A percentile compares a stretch with the other conserved stretches of the same genome.
phyloP scores from a whole-genome alignment of 2,113 vertebrate genomes.

The Antechinus flavipes region DNA sequence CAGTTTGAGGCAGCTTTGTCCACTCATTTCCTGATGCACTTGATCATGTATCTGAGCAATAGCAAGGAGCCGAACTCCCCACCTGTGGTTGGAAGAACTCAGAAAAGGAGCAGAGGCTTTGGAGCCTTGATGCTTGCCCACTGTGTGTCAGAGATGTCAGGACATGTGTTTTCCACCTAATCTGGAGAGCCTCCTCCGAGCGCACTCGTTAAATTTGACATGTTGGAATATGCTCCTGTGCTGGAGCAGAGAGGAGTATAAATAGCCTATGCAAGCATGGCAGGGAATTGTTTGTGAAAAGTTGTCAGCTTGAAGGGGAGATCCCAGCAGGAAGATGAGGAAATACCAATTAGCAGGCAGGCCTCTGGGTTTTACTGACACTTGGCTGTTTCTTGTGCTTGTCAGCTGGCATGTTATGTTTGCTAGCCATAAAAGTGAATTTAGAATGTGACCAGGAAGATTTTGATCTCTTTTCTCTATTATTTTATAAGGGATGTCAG shows the following conservation, averaged over 20 bases:
- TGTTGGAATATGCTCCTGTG: fast-evolving
- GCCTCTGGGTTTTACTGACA: slow-evolving; percentile 21
- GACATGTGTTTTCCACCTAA: slow-evolving; percentile 25
- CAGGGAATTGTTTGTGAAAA: slow-evolving; percentile 8
- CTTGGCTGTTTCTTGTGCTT: neutral
- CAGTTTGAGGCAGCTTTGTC: neutral
- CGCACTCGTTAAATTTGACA: slow-evolving; percentile 34
- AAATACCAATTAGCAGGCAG: slow-evolving; percentile 23
- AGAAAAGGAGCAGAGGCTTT: neutral
- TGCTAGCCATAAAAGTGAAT: slow-evolving; percentile 22
- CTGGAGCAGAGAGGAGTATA: neutral
- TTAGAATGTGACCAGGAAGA: neutral
- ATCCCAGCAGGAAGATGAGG: neutral
- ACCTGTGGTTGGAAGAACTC: neutral
- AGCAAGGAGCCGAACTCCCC: neutral
- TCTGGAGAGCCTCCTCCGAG: neutral
- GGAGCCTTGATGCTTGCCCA: neutral
- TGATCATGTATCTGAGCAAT: neutral
- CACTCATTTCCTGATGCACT: neutral
- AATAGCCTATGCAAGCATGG: slow-evolving; percentile 7
- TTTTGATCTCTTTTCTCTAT: neutral
- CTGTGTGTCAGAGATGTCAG: neutral
- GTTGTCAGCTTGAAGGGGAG: neutral
- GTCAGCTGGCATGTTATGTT: neutral
- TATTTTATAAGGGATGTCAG: neutral